Conservation (phyloP, 2,888 invertebrate genomes). For the Escarpia spicata region DNA sequence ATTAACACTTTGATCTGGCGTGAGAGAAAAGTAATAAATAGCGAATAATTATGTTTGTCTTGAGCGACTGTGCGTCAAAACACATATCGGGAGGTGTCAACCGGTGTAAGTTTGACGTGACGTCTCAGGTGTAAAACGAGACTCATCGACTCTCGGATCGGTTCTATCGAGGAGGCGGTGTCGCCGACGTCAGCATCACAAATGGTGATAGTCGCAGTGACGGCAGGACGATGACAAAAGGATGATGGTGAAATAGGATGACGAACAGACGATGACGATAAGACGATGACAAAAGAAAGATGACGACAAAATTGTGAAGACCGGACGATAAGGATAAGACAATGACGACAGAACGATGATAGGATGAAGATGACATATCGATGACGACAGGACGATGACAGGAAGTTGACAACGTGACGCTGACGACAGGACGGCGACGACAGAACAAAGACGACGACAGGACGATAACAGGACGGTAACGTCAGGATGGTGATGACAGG, state of each 20-base stretch:
- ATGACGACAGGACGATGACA: background rate
- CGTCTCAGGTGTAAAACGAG: background rate
- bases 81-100: background rate
- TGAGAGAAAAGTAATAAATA: background rate
- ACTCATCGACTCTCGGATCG: background rate
- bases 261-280: too few relatives aligned
- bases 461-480: too few relatives aligned
- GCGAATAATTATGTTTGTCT: background rate
- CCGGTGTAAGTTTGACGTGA: background rate
- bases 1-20: background rate
- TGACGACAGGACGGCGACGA: background rate
- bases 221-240: too few relatives aligned
- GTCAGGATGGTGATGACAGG: too few relatives aligned
- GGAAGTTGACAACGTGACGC: background rate
- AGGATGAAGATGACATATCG: background rate
- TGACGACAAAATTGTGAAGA: too few relatives aligned
- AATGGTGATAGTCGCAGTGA: too few relatives aligned
- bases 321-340: too few relatives aligned
- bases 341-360: too few relatives aligned
- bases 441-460: too few relatives aligned
- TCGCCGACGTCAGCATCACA: background rate
- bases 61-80: background rate
- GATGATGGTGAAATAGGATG: too few relatives aligned
- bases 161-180: background rate
- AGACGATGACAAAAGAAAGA: too few relatives aligned